A percentile compares a stretch with the other conserved stretches of the same genome.
Conservation (phyloP, 2,888 invertebrate genomes). For the Lordiphosa fenestrarum region DNA sequence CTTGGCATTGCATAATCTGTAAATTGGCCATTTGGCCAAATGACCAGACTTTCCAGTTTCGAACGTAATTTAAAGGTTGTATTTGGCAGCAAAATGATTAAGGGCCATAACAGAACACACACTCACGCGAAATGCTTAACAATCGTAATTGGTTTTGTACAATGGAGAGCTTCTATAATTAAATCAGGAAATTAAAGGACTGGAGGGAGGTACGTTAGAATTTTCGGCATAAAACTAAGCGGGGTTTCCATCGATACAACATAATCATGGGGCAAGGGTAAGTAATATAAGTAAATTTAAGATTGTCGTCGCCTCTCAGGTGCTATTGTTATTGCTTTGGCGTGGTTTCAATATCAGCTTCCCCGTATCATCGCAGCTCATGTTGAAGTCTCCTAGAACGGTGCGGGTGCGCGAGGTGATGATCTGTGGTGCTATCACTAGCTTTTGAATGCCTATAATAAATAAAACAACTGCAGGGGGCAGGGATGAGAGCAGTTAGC, state of each 20-base stretch:
- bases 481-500: neutral
- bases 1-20: constrained; percentile 24
- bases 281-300: constrained; percentile 15
- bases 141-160: constrained; percentile 24
- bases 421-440: constrained; percentile 97
- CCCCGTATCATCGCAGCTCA: constrained; percentile 98
- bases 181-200: constrained; percentile 14
- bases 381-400: constrained; percentile 96
- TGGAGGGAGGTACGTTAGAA: constrained; percentile 6
- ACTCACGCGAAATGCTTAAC: constrained; percentile 24
- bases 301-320: constrained; percentile 42
- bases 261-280: constrained; percentile 23
- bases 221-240: constrained; percentile 21
- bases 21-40: constrained; percentile 2
- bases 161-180: constrained; percentile 34
- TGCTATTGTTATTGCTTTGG: constrained; percentile 82
- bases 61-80: constrained; percentile 36
- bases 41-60: constrained; percentile 18
- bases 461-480: constrained; percentile 88
- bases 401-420: constrained; percentile 94
- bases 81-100: constrained; percentile 44
- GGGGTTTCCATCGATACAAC: constrained; percentile 25
- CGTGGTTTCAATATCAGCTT: constrained; percentile 96
- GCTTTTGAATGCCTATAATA: constrained; percentile 94
- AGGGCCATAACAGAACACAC: constrained; percentile 31